Base-by-base conservation (phyloP, 2,888 invertebrate genomes). In the Corbicula japonica region DNA sequence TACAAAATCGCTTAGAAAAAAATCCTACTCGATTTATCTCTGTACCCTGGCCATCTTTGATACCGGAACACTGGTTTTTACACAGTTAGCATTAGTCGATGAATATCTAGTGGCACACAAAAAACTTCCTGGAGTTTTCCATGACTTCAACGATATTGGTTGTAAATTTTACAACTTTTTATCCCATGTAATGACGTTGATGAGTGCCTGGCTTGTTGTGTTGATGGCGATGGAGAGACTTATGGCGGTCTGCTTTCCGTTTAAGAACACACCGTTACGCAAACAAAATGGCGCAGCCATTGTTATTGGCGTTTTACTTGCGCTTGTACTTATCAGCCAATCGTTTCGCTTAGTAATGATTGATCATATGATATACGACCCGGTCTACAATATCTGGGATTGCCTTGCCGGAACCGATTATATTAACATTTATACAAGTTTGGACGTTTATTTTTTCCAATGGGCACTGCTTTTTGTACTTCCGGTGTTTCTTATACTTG, bases 171-270 rank as follows among this genome's bases (percentile, higher is more conserved):
- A 88, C 77, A 87, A 89, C 50, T 93, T 90, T 68, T 44, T 86
- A 1, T 89, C 90, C 58, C 86, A 89, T 69, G 87, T 91, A 23
- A 88, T 89, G 65, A 90, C 90, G 68, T 77, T 92, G 10, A 91
- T 92, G 89, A 91, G 91, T 5, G 88, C 90, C 1, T 92, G 92
- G 92, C 80, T 92, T n/a, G 88, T 92, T n/a, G 91, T 92, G 21
- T 88, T 90, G 35, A 90, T 93, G 90, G 90, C 92, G 0, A 38
- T 89, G 21, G 92, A 93, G 66, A 76, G 92, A 8, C 81, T 91
- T 28, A 80, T 91, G 30, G 92, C 91, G 12, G 90, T 92, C 12
- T 90, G 89, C 74, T 88, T 88, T 62, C 92, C 92, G 1, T 91
- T 92, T 80, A 88, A 87, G 66, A 90, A 88, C 56, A 78, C 87